A percentile compares a stretch with the other conserved stretches of the same genome.
phyloP scores from a whole-genome alignment of 2,888 invertebrate species.

The Cephus sareptanus region DNA sequence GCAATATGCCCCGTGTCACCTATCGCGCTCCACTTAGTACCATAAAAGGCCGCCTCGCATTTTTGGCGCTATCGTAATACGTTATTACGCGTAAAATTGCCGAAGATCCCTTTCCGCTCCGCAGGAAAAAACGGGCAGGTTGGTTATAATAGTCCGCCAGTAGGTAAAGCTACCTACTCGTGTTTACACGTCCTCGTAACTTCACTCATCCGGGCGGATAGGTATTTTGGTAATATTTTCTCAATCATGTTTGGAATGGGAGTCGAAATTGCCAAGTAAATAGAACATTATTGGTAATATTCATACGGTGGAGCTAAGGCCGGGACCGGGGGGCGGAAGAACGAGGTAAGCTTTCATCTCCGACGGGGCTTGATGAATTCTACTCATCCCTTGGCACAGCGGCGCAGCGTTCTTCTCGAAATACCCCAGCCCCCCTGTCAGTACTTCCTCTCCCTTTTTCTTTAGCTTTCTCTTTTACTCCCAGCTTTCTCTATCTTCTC shows the following conservation, averaged over 20 bases:
- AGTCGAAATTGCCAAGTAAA: conserved; percentile 32
- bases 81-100: conserved; percentile 20
- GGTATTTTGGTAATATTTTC: conserved; percentile 23
- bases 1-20: no score
- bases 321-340: conserved; percentile 28
- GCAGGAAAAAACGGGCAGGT: neutral
- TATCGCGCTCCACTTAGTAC: no score
- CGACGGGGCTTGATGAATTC: conserved; percentile 41
- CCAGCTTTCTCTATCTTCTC: neutral
- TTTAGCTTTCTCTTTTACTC: conserved; percentile 4
- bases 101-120: conserved; percentile 16
- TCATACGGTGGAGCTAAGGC: conserved; percentile 26
- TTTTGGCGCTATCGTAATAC: neutral
- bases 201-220: conserved; percentile 36
- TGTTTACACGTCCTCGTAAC: conserved; percentile 37
- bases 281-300: conserved; percentile 39
- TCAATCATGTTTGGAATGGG: conserved; percentile 18
- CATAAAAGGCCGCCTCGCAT: no score
- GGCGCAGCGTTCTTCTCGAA: neutral
- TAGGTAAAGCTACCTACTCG: conserved; percentile 10
- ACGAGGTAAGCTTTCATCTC: conserved; percentile 33
- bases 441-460: neutral
- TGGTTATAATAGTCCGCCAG: no score
- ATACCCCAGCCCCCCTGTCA: neutral
- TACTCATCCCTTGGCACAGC: conserved; percentile 26